phyloP scores from a whole-genome alignment of 2,797 vertebrate genomes.

The Crax fasciolata region DNA sequence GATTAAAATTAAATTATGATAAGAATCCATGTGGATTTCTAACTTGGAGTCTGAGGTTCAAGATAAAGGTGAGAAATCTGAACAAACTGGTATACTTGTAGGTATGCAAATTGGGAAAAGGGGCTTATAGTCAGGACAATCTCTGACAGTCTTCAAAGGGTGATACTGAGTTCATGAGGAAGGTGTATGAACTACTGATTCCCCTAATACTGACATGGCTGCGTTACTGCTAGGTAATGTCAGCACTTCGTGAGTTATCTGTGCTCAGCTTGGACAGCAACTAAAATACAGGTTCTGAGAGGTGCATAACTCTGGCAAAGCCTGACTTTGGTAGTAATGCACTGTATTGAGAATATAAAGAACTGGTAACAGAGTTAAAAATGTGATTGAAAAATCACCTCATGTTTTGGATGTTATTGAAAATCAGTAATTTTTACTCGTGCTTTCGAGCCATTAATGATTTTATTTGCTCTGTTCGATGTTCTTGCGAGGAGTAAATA shows the following conservation, averaged over 20 bases:
- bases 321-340: not conserved
- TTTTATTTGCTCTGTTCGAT: not conserved
- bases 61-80: slow-evolving; percentile 49
- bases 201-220: not conserved
- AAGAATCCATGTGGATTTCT: slow-evolving; percentile 55
- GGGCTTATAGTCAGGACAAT: not conserved
- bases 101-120: not conserved
- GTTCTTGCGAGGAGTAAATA: not conserved
- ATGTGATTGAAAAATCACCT: not conserved
- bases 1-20: slow-evolving; percentile 26
- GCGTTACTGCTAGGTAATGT: not conserved
- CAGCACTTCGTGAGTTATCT: not conserved
- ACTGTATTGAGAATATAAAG: not conserved
- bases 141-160: no score
- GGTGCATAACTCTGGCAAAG: not conserved
- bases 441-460: not conserved
- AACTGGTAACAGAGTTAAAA: not conserved
- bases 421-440: not conserved
- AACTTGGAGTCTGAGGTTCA: slow-evolving; percentile 42
- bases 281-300: accelerated
- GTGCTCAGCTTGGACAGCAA: not conserved
- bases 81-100: not conserved
- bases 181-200: not conserved
- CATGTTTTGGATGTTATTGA: not conserved
- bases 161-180: not conserved